These are phyloP conservation scores for Parotia lawesii DNA, from an alignment of 2,113 vertebrate species.

Conservation along the genomic window DNA sequence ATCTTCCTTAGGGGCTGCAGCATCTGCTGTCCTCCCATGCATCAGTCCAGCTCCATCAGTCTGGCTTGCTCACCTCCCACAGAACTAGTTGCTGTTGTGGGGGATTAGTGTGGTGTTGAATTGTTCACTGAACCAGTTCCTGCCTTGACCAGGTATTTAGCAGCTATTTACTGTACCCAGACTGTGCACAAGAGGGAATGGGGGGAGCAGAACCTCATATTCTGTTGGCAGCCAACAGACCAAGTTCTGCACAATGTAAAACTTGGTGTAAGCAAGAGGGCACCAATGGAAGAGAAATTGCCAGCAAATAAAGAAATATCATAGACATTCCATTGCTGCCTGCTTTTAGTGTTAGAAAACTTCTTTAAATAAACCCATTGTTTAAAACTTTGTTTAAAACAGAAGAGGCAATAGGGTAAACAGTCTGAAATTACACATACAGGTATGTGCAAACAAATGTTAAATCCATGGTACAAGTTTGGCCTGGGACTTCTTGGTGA, in stretches of 20 bases:
- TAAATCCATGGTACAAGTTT: neutral
- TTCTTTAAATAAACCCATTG: neutral
- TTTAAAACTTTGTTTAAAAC: neutral
- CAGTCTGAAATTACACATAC: neutral
- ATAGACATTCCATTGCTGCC: neutral
- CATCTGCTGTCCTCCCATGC: neutral
- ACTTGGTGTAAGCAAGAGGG: neutral
- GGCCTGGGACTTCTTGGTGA: neutral
- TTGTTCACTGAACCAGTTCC: neutral
- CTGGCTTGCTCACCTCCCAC: neutral
- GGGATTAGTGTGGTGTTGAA: neutral
- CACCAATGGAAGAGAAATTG: neutral
- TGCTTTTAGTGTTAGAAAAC: neutral
- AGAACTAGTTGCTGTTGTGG: neutral
- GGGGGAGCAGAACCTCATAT: neutral
- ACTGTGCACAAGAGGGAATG: rapidly evolving
- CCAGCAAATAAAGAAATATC: neutral
- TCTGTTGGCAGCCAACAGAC: neutral
- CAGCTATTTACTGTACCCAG: neutral
- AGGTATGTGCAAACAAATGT: neutral
- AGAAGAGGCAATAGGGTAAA: neutral
- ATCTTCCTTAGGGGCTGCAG: neutral
- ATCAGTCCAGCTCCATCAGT: neutral
- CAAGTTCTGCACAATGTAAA: neutral
- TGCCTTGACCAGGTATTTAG: neutral